Conservation (phyloP, 2,113 vertebrate genomes). For the Cricetomys ansorgei region DNA sequence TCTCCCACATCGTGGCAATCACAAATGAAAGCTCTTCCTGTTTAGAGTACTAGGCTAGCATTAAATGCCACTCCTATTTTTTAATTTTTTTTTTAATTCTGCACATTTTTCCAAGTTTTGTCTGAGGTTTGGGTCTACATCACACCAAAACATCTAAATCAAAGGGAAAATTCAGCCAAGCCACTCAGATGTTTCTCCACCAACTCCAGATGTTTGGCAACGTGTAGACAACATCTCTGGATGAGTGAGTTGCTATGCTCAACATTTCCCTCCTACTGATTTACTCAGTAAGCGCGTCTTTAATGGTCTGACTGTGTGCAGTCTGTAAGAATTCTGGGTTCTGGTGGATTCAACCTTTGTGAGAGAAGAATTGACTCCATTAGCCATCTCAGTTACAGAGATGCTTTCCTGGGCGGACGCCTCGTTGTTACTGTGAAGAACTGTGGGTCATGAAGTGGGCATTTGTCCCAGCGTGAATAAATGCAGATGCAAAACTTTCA, state of each 20-base stretch:
- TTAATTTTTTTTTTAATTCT: too few species aligned
- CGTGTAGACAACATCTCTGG: slow-evolving; percentile 23
- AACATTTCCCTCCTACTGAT: slow-evolving; percentile 9
- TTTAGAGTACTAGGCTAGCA: slow-evolving; percentile 47
- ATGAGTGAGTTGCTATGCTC: slow-evolving; percentile 35
- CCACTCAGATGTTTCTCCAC: slow-evolving; percentile 63
- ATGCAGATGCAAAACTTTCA: slow-evolving; percentile 68
- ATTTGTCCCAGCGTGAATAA: slow-evolving; percentile 58
- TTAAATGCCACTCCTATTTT: slow-evolving; percentile 30
- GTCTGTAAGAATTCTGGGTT: background rate
- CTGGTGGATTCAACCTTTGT: background rate
- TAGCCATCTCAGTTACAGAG: background rate
- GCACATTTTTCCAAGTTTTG: slow-evolving; percentile 62
- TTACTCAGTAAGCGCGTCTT: too few species aligned
- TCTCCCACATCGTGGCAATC: slow-evolving; percentile 15
- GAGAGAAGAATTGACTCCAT: slow-evolving; percentile 22
- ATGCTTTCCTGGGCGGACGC: background rate
- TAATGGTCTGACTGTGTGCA: background rate
- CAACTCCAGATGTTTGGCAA: slow-evolving; percentile 78
- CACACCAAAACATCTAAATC: slow-evolving; percentile 66
- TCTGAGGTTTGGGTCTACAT: slow-evolving; percentile 48
- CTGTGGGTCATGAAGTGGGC: slow-evolving; percentile 49
- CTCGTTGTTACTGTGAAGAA: slow-evolving; percentile 58
- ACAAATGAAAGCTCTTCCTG: slow-evolving; percentile 37
- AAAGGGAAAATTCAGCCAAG: slow-evolving; percentile 58